Evolutionary conservation across 1,140 invertebrate species (phyloP), one percentile per base, ranked within the genome.

Genomic region (Myzus persicae): DNA sequence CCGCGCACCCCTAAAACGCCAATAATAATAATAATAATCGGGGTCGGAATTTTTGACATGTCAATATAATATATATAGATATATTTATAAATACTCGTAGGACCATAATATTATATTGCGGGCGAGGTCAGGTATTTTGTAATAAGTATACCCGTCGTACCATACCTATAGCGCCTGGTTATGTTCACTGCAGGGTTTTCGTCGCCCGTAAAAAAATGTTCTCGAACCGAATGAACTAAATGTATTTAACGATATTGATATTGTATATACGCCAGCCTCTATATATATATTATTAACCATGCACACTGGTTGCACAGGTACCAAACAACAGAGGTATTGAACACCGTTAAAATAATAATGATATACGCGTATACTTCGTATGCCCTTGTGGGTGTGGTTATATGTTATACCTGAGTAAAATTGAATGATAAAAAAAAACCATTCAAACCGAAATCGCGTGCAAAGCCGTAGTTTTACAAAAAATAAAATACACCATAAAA

Each of bases 1-100:
- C 31, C 44, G 31, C 40, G 40, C 82, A 42, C 40, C 82, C 24
- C 40, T 42, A 31, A 42, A 84, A 87, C 85, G 85, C 42, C 44
- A 48, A 51, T 89, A 48, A 89, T 51, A 48, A 48, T 88, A 46
- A 89, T 51, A 51, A 51, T 88, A 84, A 84, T 87, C 84, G 84
- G 26, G 84, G 22, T 87, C 1, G 84, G 84, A 87, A 87, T 87
- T 87, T 87, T 87, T 31, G 42, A 44, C 84, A 44, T 42, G 42
- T 46, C 84, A 44, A 26, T 26, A 85, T 51, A 51, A 51, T 51
- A 51, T 51, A 42, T 31, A 87, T 38, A 76, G 11, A 67, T 59
- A 59, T 14, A 31, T 59, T 31, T 51, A 51, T 76, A 76, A n/a
- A 76, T n/a, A n/a, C 59, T 36, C 2, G 59, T 76, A 76, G 31